These are phyloP conservation scores for Poicephalus gulielmi DNA, from an alignment of 2,113 vertebrate genomes.

Conservation along the genomic window DNA sequence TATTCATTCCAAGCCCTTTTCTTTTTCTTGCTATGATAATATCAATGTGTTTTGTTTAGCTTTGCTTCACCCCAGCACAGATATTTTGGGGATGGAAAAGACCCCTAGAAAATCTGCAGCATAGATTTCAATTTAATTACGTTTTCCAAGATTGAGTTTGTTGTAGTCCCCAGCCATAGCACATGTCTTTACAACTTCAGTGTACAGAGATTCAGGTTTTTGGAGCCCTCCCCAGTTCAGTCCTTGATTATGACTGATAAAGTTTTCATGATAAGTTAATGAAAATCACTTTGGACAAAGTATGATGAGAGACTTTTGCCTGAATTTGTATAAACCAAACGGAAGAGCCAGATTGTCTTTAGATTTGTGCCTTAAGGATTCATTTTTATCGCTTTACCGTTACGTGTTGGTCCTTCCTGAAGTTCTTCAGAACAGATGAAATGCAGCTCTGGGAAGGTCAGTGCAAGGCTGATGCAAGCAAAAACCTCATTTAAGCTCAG, in stretches of 20 bases:
- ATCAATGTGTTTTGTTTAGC: not conserved
- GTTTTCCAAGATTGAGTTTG: not conserved
- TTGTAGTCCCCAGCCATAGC: not conserved
- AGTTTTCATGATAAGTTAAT: not conserved
- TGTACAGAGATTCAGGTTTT: not conserved
- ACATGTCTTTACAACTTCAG: not conserved
- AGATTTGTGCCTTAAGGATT: not conserved
- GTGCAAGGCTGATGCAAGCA: not conserved
- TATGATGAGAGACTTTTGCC: not conserved
- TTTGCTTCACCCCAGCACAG: not conserved
- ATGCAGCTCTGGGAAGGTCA: not conserved
- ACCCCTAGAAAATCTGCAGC: not conserved
- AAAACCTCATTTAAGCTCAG: not conserved
- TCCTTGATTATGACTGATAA: not conserved
- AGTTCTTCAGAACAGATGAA: not conserved
- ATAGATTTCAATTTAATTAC: not conserved
- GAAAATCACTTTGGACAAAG: not conserved
- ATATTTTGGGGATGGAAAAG: not conserved
- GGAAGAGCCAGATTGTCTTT: not conserved
- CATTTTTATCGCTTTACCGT: not conserved
- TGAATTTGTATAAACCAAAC: not conserved
- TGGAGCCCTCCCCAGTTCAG: not conserved
- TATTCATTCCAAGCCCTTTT: slow-evolving; percentile 33
- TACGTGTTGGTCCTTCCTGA: not conserved
- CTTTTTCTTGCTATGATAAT: slow-evolving; percentile 6